These are phyloP conservation scores for Ichneumoninae sp. DNA, from an alignment of 2,888 invertebrate species.

Conservation along the genomic window DNA sequence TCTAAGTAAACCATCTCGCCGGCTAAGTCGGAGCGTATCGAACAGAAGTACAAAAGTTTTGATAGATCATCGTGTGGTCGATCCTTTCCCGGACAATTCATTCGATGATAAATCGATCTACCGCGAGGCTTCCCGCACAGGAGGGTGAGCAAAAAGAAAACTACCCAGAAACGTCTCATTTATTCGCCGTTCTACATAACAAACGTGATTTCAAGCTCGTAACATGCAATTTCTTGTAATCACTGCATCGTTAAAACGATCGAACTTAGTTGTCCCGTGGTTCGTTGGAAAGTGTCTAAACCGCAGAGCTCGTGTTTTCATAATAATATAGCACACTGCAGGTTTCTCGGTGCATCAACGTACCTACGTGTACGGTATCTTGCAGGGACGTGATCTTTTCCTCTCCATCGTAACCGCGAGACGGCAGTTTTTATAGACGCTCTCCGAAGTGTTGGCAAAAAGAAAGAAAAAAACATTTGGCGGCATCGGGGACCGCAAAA, in stretches of 20 bases:
- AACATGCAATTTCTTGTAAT: constrained; percentile 34
- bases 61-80: constrained; percentile 17
- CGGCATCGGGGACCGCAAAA: constrained; percentile 12
- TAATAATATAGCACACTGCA: constrained; percentile 3
- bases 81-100: constrained; percentile 12
- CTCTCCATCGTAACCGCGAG: constrained; percentile 1
- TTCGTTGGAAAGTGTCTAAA: constrained; percentile 8
- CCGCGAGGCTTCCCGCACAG: constrained; percentile 1
- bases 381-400: neutral
- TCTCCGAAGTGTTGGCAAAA: neutral
- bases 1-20: neutral
- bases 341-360: neutral
- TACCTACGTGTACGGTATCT: neutral
- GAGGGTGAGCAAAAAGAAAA: constrained; percentile 8
- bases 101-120: constrained; percentile 27
- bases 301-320: constrained; percentile 23
- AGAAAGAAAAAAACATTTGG: neutral
- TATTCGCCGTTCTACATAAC: constrained; percentile 33
- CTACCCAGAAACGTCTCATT: constrained; percentile 25
- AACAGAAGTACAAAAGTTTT: neutral
- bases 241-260: constrained; percentile 24
- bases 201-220: constrained; percentile 35
- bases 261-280: constrained; percentile 16
- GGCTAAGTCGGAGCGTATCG: neutral
- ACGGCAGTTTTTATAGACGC: constrained; percentile 23